These are phyloP conservation scores for Eulemur coronatus DNA, from an alignment of 2,797 vertebrate species.

Conservation along the genomic window DNA sequence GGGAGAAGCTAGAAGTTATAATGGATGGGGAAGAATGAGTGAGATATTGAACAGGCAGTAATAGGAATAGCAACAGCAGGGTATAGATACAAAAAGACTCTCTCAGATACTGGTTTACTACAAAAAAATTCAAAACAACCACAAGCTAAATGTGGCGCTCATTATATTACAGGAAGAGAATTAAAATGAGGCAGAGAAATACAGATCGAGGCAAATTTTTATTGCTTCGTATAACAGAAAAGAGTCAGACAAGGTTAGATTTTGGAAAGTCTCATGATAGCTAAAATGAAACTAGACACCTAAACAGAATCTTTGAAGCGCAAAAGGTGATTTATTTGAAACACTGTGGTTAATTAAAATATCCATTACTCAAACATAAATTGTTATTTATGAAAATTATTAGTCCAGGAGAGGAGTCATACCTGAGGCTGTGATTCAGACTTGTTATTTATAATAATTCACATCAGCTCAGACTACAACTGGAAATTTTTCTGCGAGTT, in stretches of 20 bases:
- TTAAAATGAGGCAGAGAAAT: neutral
- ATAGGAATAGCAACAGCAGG: neutral
- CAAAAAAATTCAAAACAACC: neutral
- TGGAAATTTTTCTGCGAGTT: neutral
- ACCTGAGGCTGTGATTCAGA: neutral
- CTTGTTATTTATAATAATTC: constrained; percentile 1
- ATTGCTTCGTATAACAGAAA: neutral
- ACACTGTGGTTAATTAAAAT: neutral
- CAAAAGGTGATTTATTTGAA: constrained; percentile 5
- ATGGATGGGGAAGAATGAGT: neutral
- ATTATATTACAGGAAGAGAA: neutral
- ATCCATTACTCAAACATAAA: constrained; percentile 18
- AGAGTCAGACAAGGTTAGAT: neutral
- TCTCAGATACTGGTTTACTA: neutral
- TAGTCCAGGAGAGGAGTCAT: neutral
- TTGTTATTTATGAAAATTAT: constrained; percentile 36
- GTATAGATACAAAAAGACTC: neutral
- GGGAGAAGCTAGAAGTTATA: neutral
- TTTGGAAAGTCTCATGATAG: neutral
- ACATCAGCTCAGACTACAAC: neutral
- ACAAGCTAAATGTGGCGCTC: neutral
- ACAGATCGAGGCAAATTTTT: neutral
- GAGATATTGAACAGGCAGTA: neutral
- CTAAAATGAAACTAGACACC: neutral
- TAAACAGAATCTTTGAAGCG: neutral